Evolutionary conservation across 2,888 invertebrate species (phyloP), one percentile per base, ranked within the genome.

Genomic region (Exocentrus adspersus): DNA sequence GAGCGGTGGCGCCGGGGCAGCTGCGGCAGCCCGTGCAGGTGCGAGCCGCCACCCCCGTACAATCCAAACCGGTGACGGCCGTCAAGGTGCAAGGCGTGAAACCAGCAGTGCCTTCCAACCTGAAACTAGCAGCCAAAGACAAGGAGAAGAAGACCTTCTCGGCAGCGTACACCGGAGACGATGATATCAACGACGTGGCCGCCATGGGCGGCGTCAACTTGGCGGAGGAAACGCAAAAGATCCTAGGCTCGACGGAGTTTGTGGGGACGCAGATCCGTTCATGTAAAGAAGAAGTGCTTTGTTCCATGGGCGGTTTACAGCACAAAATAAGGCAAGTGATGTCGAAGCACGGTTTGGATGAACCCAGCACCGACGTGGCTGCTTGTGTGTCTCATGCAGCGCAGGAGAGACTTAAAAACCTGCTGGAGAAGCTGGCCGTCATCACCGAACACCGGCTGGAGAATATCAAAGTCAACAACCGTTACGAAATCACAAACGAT

Each of bases 141-240:
- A 92, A 92, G 78, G 92, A 92, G 76, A 93, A 92, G 82, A 90
- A 90, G 77, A 83, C 79, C 24, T 86, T 87, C 79, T 86, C 89
- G 45, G 70, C 57, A 2, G 79, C 79, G 6, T 80, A 79, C 62
- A 77, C 78, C 1, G 77, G 77, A 16, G 96, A 97, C 78, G 97
- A 97, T 80, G 97, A 98, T 81, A 97, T 98, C 77, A 98, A 98
- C 79, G 98, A 98, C 85, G 98, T 98, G 10, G 97, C 98, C 24
- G 97, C 98, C 7, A 98, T 98, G 98, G 98, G 98, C 68, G 98
- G 98, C 53, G 98, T 98, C 59, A 98, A 98, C 85, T 86, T 98
- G 76, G 93, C 94, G 0, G 98, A 98, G 84, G 98, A 98, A 84
- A 92, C 94, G 32, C 96, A 96, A 82, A 90, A 95, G 82, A 98